These are phyloP conservation scores for Leptinotarsa haldemani DNA, from an alignment of 2,888 invertebrate genomes.

Conservation along the genomic window DNA sequence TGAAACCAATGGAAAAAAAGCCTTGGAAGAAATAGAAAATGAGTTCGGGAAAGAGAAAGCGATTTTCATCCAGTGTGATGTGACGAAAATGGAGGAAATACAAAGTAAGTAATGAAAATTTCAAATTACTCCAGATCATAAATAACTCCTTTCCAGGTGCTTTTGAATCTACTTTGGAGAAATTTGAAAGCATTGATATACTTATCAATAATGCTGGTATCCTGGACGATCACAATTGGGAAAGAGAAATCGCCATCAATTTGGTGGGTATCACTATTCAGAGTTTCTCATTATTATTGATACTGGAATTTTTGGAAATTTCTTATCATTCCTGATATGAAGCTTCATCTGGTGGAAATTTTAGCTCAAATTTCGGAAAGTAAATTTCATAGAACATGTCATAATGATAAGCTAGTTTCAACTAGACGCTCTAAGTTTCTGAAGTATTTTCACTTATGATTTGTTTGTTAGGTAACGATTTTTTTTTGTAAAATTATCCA, in stretches of 20 bases:
- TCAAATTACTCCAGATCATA: background rate
- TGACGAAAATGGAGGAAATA: slow-evolving; percentile 28
- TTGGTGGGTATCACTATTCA: slow-evolving; percentile 35
- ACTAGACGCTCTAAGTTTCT: no score
- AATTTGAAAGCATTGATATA: slow-evolving; percentile 76
- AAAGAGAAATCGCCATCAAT: slow-evolving; percentile 47
- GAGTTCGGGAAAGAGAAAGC: slow-evolving; percentile 46
- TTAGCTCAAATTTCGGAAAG: no score
- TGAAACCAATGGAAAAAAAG: slow-evolving; percentile 35
- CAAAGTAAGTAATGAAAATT: background rate
- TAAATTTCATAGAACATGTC: no score
- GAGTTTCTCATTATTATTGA: no score
- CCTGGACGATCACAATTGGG: slow-evolving; percentile 45
- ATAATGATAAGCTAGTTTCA: no score
- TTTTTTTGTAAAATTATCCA: no score
- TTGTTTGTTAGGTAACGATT: no score
- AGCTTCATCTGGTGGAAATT: no score
- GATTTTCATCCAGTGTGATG: slow-evolving; percentile 48
- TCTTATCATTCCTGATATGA: no score
- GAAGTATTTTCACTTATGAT: no score
- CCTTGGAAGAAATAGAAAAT: slow-evolving; percentile 39
- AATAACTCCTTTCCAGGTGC: slow-evolving; percentile 68
- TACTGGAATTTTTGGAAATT: no score
- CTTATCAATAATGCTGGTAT: slow-evolving; percentile 63
- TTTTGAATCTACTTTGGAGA: slow-evolving; percentile 76